These are phyloP conservation scores for Passer montanus DNA, from an alignment of 2,113 vertebrate species.

Conservation along the genomic window DNA sequence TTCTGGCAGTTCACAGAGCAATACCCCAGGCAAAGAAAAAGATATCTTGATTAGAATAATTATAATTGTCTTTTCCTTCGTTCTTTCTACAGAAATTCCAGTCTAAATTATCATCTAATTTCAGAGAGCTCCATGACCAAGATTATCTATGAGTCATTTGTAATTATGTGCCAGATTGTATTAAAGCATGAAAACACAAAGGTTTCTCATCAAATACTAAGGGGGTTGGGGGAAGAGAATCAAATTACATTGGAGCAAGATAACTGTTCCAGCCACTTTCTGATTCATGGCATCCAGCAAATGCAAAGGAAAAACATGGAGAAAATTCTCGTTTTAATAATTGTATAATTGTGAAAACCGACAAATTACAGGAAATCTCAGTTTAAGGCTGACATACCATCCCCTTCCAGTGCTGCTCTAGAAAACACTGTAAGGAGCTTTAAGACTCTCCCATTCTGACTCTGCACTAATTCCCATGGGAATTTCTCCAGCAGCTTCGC, in stretches of 20 bases:
- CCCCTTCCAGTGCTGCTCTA: not conserved
- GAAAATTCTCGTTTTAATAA: constrained; percentile 29
- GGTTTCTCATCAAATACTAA: constrained; percentile 69
- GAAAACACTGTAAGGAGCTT: not conserved
- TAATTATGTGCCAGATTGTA: constrained; percentile 78
- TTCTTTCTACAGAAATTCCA: constrained; percentile 71
- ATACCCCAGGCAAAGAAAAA: constrained; percentile 63
- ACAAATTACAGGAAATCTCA: constrained; percentile 41
- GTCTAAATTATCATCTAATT: constrained; percentile 77
- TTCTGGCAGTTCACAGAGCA: constrained; percentile 59
- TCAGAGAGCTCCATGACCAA: constrained; percentile 74
- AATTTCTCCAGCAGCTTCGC: not conserved
- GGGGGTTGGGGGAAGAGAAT: constrained; percentile 26
- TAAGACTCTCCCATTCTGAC: not conserved
- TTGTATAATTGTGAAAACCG: constrained; percentile 24
- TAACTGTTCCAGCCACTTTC: constrained; percentile 58
- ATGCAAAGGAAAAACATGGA: not conserved
- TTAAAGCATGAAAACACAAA: constrained; percentile 77
- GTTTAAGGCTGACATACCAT: not conserved
- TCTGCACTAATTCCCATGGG: not conserved
- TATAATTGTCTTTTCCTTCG: constrained; percentile 71
- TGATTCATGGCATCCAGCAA: constrained; percentile 52
- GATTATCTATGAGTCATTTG: constrained; percentile 75
- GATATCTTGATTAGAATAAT: constrained; percentile 77
- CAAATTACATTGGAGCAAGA: constrained; percentile 65